Base-by-base conservation (phyloP, 2,113 vertebrate genomes). In the Calyptomena viridis region DNA sequence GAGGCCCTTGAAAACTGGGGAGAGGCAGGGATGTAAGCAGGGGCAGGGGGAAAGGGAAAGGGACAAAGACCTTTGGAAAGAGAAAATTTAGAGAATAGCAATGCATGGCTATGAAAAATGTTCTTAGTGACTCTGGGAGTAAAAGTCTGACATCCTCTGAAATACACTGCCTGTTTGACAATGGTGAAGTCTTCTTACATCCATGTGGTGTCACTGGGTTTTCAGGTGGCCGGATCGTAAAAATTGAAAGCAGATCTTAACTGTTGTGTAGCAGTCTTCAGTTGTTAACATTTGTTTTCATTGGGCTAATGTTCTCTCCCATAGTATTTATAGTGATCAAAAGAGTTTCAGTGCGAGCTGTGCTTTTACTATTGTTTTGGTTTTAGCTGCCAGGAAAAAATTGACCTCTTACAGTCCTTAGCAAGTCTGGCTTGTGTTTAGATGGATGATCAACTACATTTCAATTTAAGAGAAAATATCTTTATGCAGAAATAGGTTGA, bases 361-460 rank as follows among this genome's bases (percentile, higher is more conserved):
- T 92, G 86, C 80, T 95, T 96, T 95, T 96, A 94, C 95, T 96
- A 96, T 90, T 96, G 92, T 93, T 96, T 96, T 93, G 85, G 80
- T 93, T 94, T 94, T 94, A 84, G 80, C 66, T 96, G 94, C 94
- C 94, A 97, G 95, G 96, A 97, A 97, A 96, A 94, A 93, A 66
- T 3, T 94, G 90, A 96, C 90, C 92, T 96, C 90, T 67, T 86
- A 62, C 33, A 69, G 49, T 60, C 73, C 94, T 94, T 72, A 87
- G 80, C 72, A 92, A 92, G 64, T 82, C 92, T 96, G 92, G 47
- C 64, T 93, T 79, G 77, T 92, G 83, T 94, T 95, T 96, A 92
- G 73, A 89, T 62, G 83, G 76, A 62, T 79, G 69, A 94, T 90
- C 87, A 85, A 63, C 87, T 73, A 39, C 37, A 53, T 63, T 93